phyloP scores from a whole-genome alignment of 2,113 vertebrate species.

The Acrocephalus kingi region DNA sequence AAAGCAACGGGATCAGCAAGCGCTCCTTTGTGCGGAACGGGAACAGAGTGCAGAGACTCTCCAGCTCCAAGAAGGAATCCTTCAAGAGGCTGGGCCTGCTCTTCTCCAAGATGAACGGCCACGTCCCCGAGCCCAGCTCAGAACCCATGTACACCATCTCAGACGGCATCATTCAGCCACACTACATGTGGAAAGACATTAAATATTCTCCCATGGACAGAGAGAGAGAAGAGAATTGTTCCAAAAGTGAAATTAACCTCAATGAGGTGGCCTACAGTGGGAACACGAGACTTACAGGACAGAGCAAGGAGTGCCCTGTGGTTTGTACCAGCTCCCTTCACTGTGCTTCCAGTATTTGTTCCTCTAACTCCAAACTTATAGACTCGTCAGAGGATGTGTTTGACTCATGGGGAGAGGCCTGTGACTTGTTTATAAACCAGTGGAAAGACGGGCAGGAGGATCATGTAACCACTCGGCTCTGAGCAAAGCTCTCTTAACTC shows the following conservation, averaged over 20 bases:
- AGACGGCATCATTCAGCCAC: constrained; percentile 87
- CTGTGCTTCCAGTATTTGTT: constrained; percentile 93
- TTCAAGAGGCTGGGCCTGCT: constrained; percentile 90
- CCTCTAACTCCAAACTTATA: constrained; percentile 92
- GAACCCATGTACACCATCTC: constrained; percentile 90
- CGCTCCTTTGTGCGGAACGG: constrained; percentile 79
- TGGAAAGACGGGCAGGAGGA: constrained; percentile 91
- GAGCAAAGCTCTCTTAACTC: constrained; percentile 65
- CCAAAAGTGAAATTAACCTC: constrained; percentile 88
- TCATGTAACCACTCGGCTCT: constrained; percentile 92
- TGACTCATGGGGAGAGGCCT: constrained; percentile 91
- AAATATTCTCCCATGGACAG: constrained; percentile 81
- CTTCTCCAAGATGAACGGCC: constrained; percentile 90
- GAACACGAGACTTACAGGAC: constrained; percentile 74
- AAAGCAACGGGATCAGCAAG: constrained; percentile 89
- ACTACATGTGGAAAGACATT: constrained; percentile 88
- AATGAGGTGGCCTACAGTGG: constrained; percentile 84
- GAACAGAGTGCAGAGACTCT: constrained; percentile 82
- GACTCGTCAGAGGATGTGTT: constrained; percentile 93
- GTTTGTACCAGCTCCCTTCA: constrained; percentile 91
- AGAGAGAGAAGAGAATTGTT: constrained; percentile 79
- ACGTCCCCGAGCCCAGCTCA: constrained; percentile 77
- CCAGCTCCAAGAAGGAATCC: constrained; percentile 84
- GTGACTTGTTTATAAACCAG: constrained; percentile 88
- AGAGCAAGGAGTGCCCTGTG: constrained; percentile 83